These are phyloP conservation scores for Phaenicophaeus curvirostris DNA, from an alignment of 2,797 vertebrate species.

Conservation along the genomic window DNA sequence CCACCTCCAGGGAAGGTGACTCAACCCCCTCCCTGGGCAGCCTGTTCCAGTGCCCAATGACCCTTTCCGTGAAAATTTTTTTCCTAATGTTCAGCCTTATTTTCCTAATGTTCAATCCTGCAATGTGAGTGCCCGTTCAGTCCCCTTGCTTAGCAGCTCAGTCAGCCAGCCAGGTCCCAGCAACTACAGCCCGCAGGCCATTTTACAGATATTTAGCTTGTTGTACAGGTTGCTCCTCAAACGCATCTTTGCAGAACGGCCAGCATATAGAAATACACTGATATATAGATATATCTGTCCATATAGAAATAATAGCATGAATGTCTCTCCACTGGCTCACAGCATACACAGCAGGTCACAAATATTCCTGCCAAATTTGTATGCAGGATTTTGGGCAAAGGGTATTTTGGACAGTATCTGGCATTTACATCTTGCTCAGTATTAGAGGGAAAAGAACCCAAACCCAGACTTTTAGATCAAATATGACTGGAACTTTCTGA, in stretches of 20 bases:
- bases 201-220: not conserved
- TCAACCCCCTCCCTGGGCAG: too few species aligned
- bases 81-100: too few species aligned
- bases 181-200: not conserved
- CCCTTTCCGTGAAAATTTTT: too few species aligned
- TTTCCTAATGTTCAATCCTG: too few species aligned
- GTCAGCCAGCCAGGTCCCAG: not conserved
- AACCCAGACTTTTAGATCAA: not conserved
- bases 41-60: too few species aligned
- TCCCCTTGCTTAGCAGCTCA: not conserved
- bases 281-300: not conserved
- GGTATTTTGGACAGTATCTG: not conserved
- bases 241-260: not conserved
- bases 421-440: not conserved
- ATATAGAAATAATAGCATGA: not conserved
- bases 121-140: rapidly evolving
- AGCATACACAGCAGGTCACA: not conserved
- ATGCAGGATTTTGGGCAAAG: not conserved
- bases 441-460: not conserved
- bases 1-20: too few species aligned
- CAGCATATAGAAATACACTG: not conserved
- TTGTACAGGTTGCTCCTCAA: not conserved
- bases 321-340: rapidly evolving
- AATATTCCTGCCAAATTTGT: not conserved
- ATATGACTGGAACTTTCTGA: not conserved